A percentile compares a stretch with the other conserved stretches of the same genome.
Conservation (phyloP, 1,140 invertebrate species). For the Chymomyza costata region DNA sequence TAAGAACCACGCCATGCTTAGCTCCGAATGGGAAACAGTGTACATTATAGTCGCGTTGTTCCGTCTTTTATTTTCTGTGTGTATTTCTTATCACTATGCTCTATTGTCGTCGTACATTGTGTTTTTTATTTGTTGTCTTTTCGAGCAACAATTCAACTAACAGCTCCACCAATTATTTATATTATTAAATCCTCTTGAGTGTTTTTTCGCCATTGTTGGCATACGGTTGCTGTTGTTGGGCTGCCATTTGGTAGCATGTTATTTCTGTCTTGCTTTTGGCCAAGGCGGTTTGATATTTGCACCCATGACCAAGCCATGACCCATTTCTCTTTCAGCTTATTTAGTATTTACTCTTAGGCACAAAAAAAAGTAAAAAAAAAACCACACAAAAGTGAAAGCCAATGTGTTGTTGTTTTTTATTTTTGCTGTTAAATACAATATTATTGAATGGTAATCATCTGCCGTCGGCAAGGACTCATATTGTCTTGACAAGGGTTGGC, state of each 20-base stretch:
- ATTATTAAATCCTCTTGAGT: constrained; percentile 73
- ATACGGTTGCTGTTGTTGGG: constrained; percentile 20
- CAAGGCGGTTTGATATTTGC: constrained; percentile 44
- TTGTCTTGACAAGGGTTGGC: constrained; percentile 26
- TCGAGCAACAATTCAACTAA: constrained; percentile 61
- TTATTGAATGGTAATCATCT: constrained; percentile 53
- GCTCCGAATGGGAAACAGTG: too few relatives aligned
- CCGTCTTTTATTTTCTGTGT: neutral
- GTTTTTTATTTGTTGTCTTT: constrained; percentile 70
- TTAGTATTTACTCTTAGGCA: constrained; percentile 16
- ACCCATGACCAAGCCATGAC: constrained; percentile 51
- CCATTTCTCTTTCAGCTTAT: constrained; percentile 57
- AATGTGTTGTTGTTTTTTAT: constrained; percentile 63
- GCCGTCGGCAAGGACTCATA: neutral
- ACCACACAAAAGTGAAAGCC: constrained; percentile 43
- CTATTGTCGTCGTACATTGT: constrained; percentile 47
- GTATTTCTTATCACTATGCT: neutral
- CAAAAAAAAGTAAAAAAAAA: neutral
- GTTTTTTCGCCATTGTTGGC: constrained; percentile 26
- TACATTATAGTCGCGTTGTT: neutral
- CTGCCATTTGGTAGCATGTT: constrained; percentile 30
- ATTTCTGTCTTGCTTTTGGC: constrained; percentile 26
- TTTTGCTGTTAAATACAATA: constrained; percentile 50
- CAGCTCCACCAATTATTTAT: constrained; percentile 71
- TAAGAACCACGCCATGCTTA: too few relatives aligned